Conservation (phyloP, 2,113 vertebrate genomes). For the Microtus ochrogaster region DNA sequence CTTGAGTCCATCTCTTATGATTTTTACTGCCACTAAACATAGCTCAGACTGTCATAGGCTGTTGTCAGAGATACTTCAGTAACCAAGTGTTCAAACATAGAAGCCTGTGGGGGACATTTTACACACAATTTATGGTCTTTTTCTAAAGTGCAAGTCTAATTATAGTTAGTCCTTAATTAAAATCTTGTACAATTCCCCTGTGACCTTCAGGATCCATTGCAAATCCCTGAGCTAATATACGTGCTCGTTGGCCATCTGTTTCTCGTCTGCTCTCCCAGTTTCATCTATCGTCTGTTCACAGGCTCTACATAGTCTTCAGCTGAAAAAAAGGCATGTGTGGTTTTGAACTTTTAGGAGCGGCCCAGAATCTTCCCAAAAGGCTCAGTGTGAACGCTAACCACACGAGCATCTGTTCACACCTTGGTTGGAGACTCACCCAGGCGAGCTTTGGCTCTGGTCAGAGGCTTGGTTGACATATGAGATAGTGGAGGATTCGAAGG, state of each 20-base stretch:
- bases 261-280: background rate
- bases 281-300: background rate
- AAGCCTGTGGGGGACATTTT: background rate
- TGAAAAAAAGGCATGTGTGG: background rate
- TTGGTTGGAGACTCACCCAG: background rate
- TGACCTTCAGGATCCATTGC: background rate
- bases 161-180: background rate
- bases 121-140: background rate
- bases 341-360: background rate
- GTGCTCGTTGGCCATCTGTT: background rate
- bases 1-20: background rate
- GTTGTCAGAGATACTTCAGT: background rate
- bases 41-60: background rate
- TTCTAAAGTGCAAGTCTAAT: conserved; percentile 6
- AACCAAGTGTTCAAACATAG: background rate
- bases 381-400: background rate
- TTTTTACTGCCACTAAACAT: background rate
- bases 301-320: background rate
- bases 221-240: background rate
- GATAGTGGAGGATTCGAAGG: background rate
- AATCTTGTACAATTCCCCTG: background rate
- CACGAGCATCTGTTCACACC: background rate
- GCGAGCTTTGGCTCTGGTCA: background rate
- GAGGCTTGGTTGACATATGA: conserved; percentile 3
- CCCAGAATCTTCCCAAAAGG: background rate